Base-by-base conservation (phyloP, 2,113 vertebrate species). In the Cisticola juncidis region DNA sequence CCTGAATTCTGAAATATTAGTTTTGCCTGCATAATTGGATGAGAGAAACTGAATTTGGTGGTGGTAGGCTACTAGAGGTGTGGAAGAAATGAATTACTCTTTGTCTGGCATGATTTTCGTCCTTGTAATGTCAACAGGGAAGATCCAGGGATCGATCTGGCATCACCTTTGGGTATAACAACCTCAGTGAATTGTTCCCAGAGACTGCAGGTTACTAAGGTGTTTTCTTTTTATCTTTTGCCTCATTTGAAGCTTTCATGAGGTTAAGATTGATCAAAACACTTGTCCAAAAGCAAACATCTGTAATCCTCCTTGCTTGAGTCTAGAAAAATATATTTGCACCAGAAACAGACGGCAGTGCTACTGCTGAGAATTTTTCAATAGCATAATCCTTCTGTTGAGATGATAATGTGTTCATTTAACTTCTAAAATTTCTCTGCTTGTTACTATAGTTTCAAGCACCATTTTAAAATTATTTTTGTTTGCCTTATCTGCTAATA, bases 221-320 rank as follows among this genome's bases (percentile, higher is more conserved):
- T 91, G 69, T 71, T 95, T 91, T 81, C 94, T 80, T 94, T 94
- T 96, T 78, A 91, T 94, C 94, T 92, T 95, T 96, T 64, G 47
- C 54, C 69, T 96, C 81, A 64, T 95, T 95, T 96, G 87, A 64
- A 95, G 80, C 82, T 96, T 96, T 87, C 78, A 61, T 81, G 87
- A 95, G 60, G 54, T 70, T 71, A 58, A 80, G 86, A 69, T 91
- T 96, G 93, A 95, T 94, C 91, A 96, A 93, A 92, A 93, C 87
- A 94, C 62, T 82, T 92, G 70, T 90, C 56, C 83, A 82, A 92
- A 90, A 78, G 68, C 80, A 94, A 96, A 47, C 87, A 86, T 60
- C 78, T 93, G 38, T 92, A 89, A 94, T 91, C 85, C 33, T 94
- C 77, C 56, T 90, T 79, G 38, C 65, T 9, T 53, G 42, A 81